Base-by-base conservation (phyloP, 2,888 invertebrate species). In the Odiellus spinosus region DNA sequence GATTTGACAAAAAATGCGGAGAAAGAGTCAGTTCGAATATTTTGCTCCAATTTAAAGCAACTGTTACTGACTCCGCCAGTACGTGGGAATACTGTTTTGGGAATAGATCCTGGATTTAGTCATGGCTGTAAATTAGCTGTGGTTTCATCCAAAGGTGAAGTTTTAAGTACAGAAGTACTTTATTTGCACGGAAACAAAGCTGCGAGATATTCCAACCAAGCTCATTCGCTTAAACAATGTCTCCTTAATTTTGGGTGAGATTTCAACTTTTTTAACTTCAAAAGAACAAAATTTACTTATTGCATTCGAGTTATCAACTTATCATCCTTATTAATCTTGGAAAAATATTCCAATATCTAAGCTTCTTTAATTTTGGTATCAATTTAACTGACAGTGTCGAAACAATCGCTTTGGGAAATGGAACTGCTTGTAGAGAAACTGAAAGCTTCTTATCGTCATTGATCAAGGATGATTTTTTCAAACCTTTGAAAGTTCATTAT, bases 51-150 rank as follows among this genome's bases (percentile, higher is more conserved):
- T 66, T 67, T 93, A 18, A 84, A 84, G 60, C 80, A 84, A 57
- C 72, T 91, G 44, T 68, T 93, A 6, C 66, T 90, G 11, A 77
- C 77, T 40, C 77, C 83, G 15, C 90, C 91, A 0, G 71, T 87
- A 0, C 77, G 81, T 60, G 85, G 84, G 33, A 76, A 78, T 62
- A 71, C 73, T 6, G 81, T 93, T 48, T 68, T 85, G 21, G 90
- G 86, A 0, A 73, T 93, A 44, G 93, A 93, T 70, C 93, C 93
- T 1, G 91, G 93, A 0, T 90, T 80, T 62, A 71, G 68, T 51
- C 80, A 86, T 61, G 91, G 91, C 1, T 91, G 90, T 63, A 93
- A 93, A 73, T 68, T 82, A 36, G 90, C 87, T 2, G 70, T 87
- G 4, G 78, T 88, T 50, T 78, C 79, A 11, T 69, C 74, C 46